Conservation (phyloP, 1,140 invertebrate species). For the Lamellibrachia luymesi region DNA sequence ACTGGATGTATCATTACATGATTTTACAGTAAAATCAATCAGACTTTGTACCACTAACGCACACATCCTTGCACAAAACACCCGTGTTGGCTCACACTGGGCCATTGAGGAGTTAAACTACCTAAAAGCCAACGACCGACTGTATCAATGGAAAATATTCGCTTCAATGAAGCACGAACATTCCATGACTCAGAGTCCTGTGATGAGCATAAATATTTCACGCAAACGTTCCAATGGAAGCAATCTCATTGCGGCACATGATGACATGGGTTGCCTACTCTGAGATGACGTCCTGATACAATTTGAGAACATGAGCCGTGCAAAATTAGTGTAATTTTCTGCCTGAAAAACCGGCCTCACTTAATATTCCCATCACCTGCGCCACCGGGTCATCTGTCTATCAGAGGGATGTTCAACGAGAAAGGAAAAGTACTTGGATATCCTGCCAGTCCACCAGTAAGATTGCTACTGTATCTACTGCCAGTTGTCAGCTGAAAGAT, state of each 20-base stretch:
- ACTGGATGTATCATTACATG: no score
- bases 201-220: neutral
- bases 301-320: neutral
- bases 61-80: neutral
- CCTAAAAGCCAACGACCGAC: neutral
- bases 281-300: neutral
- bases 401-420: neutral
- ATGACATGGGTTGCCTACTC: neutral
- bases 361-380: neutral
- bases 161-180: neutral
- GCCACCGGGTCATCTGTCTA: neutral
- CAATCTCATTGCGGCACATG: neutral
- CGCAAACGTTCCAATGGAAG: neutral
- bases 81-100: neutral
- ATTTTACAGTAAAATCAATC: neutral
- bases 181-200: neutral
- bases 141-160: neutral
- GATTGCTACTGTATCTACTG: neutral
- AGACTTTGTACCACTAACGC: neutral
- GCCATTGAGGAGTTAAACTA: neutral
- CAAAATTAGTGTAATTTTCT: conserved; percentile 2
- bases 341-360: neutral
- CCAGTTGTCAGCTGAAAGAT: neutral
- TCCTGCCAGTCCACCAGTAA: neutral
- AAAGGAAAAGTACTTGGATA: neutral